Evolutionary conservation across 2,888 invertebrate genomes (phyloP), one percentile per base, ranked within the genome.

Genomic region (Amiota minor): DNA sequence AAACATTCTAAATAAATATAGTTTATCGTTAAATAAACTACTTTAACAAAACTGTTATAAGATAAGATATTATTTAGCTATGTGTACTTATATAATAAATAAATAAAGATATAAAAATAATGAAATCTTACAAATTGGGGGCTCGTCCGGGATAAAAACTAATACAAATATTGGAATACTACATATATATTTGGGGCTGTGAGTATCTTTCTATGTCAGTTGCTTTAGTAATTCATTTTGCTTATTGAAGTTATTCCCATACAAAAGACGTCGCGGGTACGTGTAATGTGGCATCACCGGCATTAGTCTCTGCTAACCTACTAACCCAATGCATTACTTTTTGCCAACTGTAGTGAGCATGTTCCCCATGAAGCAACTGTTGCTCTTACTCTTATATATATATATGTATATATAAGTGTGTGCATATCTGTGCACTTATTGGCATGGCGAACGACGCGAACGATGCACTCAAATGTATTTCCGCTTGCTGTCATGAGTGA

Each of bases 221-320:
- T 35, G 35, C 35, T 35, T 35, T 35, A 6, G 35, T 35, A 35
- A 16, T 53, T 14, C n/a, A 53, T 9, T 53, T 53, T 53, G 12
- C 53, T 53, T 53, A 53, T 53, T 53, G 53, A 53, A 53, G 16
- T 53, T 9, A 16, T 53, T 53, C 14, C 53, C n/a, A 53, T n/a
- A 53, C 53, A 16, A 9, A 53, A 16, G 53, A 16, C 16, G n/a
- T 53, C 16, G 53, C 53, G 2, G 35, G 35, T 35, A 53, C n/a
- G n/a, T n/a, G n/a, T n/a, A n/a, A n/a, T 53, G 53, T 16, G 53
- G 53, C n/a, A 53, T 12, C 16, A 53, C 35, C 16, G 53, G 53
- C 53, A 53, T 35, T n/a, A 50, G 53, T 12, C 4, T 50, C 16
- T 16, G 20, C 65, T 65, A 65, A 65, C 65, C 65, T 65, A 49